Evolutionary conservation across 2,888 invertebrate genomes (phyloP), one percentile per base, ranked within the genome.

Genomic region (Catocala sponsa): DNA sequence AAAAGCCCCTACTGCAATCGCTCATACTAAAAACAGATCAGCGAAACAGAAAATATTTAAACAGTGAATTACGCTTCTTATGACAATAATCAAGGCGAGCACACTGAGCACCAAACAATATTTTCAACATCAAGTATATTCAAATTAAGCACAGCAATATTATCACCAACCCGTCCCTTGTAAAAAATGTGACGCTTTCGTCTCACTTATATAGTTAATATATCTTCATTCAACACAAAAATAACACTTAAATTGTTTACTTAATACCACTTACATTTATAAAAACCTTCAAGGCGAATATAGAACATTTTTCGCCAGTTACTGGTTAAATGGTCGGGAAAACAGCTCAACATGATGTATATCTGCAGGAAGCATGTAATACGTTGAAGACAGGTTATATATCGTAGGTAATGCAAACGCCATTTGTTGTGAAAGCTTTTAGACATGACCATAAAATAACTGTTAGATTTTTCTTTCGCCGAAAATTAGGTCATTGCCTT

Each of bases 261-360:
- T 42, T 53, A 47, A 52, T 58, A 69, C 63, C 46, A 65, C 43
- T 55, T 65, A 62, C 59, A 65, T 71, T 71, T 63, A 62, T 63
- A 63, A 63, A 54, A 57, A 53, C 52, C 61, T 66, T 52, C 55
- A 68, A 80, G 80, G 82, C 78, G 82, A 86, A 85, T 82, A 81
- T 71, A 71, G 71, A 76, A 77, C 72, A 85, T 88, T 85, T 85
- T 87, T 87, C 83, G 81, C 75, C 70, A 75, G 78, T 83, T 76
- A 74, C 81, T 81, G 75, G 81, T 86, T 81, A 89, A 87, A 89
- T 87, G 80, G 84, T 70, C 76, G 76, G 79, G 82, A 86, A 89
- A 88, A 87, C 76, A 82, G 82, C 82, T 80, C 83, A 81, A 83
- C 85, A 85, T 87, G 87, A 90, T 81, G 81, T 87, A 87, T 90